A percentile compares a stretch with the other conserved stretches of the same genome.
phyloP scores from a whole-genome alignment of 2,797 vertebrate genomes.

The Hipposideros larvatus region DNA sequence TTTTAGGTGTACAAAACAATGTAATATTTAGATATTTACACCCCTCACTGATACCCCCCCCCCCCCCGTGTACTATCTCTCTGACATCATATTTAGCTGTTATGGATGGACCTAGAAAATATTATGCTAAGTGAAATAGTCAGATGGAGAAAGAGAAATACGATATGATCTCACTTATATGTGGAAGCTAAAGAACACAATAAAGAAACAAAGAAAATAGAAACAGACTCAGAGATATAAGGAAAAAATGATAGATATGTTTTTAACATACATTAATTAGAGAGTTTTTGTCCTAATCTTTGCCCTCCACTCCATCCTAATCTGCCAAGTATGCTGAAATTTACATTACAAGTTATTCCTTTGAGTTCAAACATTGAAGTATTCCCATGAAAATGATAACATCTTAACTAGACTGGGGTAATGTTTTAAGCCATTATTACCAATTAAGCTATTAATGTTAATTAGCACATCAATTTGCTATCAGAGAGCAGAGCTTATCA shows the following conservation, averaged over 20 bases:
- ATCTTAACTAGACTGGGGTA: slow-evolving; percentile 51
- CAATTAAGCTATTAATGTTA: slow-evolving; percentile 77
- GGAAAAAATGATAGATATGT: not conserved
- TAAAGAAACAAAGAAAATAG: no score
- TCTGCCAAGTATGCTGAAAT: not conserved
- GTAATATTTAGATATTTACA: no score
- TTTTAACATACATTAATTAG: not conserved
- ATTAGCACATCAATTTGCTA: slow-evolving; percentile 69
- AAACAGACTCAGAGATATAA: no score
- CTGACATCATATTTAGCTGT: no score
- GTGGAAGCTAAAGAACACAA: no score
- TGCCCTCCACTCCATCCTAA: not conserved
- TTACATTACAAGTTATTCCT: not conserved
- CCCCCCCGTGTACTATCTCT: no score
- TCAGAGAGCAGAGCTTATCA: slow-evolving; percentile 60
- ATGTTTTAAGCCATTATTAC: slow-evolving; percentile 70
- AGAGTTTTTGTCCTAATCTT: not conserved
- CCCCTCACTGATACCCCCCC: no score
- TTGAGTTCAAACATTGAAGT: not conserved
- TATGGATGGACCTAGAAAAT: no score
- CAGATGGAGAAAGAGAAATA: no score
- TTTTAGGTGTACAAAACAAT: no score
- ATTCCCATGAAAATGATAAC: slow-evolving; percentile 2
- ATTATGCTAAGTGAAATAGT: no score
- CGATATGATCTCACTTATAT: no score